Conservation (phyloP, 2,888 invertebrate species). For the Drosophila tanythrix region DNA sequence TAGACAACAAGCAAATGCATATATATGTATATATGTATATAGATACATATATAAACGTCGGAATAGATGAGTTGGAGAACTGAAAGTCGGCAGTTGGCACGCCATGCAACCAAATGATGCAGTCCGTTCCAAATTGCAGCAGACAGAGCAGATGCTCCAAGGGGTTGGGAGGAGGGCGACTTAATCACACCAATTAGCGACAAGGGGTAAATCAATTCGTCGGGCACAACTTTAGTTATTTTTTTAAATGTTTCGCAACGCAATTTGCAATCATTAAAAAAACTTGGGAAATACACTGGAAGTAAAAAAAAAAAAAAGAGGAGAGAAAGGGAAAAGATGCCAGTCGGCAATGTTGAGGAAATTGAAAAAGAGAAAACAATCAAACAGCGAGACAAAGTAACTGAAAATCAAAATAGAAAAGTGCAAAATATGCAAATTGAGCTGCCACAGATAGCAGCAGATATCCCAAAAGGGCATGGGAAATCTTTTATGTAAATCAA, state of each 20-base stretch:
- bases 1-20: slow-evolving; percentile 2
- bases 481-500: slow-evolving; percentile 33
- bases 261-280: slow-evolving; percentile 37
- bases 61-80: slow-evolving; percentile 3
- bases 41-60: not conserved
- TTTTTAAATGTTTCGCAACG: slow-evolving; percentile 27
- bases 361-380: slow-evolving; percentile 33
- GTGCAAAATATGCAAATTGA: slow-evolving; percentile 52
- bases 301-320: not conserved
- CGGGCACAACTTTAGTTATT: slow-evolving; percentile 16
- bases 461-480: slow-evolving; percentile 23
- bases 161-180: not conserved
- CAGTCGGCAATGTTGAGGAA: slow-evolving; percentile 19
- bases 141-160: slow-evolving; percentile 15
- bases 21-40: not conserved
- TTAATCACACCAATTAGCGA: slow-evolving; percentile 24
- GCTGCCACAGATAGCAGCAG: slow-evolving; percentile 19
- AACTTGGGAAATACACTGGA: slow-evolving; percentile 11
- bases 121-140: slow-evolving; percentile 24
- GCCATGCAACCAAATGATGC: slow-evolving; percentile 24
- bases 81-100: slow-evolving; percentile 15
- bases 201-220: not conserved
- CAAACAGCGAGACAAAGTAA: slow-evolving; percentile 11
- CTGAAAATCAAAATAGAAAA: slow-evolving; percentile 26
- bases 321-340: slow-evolving; percentile 8